These are phyloP conservation scores for Meloe dianella DNA, from an alignment of 2,888 invertebrate genomes.

Conservation along the genomic window DNA sequence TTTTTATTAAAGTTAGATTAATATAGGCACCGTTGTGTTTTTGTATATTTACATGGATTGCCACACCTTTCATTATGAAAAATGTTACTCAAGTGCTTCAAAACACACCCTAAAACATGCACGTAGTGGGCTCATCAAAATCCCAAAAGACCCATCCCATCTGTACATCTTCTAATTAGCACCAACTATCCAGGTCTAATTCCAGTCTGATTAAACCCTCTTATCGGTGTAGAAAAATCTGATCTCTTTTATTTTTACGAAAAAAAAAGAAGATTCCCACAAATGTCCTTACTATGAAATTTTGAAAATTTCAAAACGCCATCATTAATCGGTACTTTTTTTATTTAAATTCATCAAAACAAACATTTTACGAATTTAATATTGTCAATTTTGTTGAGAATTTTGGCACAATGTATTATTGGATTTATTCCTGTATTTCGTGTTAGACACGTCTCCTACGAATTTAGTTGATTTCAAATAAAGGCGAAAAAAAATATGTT, in stretches of 20 bases:
- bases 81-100: conserved; percentile 1
- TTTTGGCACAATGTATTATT: not conserved
- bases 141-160: conserved; percentile 12
- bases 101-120: conserved; percentile 7
- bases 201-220: not conserved
- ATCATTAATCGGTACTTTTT: not conserved
- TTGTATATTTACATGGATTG: not conserved
- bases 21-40: not conserved
- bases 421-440: not conserved
- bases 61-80: conserved; percentile 10
- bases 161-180: not conserved
- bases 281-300: too few relatives aligned
- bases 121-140: not conserved
- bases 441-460: too few relatives aligned
- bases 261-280: not conserved
- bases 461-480: too few relatives aligned
- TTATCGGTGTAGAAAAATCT: not conserved
- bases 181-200: not conserved
- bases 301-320: not conserved
- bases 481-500: too few relatives aligned
- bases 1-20: conserved; percentile 13
- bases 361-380: not conserved
- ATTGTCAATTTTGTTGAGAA: not conserved
- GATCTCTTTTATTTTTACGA: too few relatives aligned
- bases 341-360: not conserved